Conservation (phyloP, 2,113 vertebrate species). For the Oncorhynchus nerka region DNA sequence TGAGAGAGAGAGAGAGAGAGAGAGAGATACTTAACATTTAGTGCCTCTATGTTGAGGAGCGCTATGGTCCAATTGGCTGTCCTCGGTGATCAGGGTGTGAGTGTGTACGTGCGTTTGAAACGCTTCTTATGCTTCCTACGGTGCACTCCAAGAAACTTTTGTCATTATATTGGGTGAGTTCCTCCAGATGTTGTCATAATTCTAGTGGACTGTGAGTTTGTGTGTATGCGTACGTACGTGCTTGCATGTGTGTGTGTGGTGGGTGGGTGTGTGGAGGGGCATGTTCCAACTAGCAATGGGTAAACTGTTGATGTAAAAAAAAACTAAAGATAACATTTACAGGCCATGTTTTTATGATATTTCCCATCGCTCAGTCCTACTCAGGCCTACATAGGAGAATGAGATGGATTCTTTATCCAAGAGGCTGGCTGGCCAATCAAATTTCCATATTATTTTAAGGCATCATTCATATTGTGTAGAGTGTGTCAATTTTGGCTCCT, state of each 20-base stretch:
- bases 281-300: slow-evolving; percentile 70
- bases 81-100: slow-evolving; percentile 33
- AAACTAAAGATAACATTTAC: slow-evolving; percentile 74
- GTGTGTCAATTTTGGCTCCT: no score
- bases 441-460: no score
- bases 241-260: no score
- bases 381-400: no score
- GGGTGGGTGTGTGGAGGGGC: slow-evolving; percentile 15
- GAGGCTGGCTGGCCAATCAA: no score
- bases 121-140: slow-evolving; percentile 57
- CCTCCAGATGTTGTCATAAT: slow-evolving; percentile 71
- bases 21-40: slow-evolving; percentile 55
- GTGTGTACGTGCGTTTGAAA: slow-evolving; percentile 61
- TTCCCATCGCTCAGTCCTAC: no score
- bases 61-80: slow-evolving; percentile 53
- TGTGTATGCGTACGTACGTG: background rate
- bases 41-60: slow-evolving; percentile 41
- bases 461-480: no score
- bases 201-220: slow-evolving; percentile 20
- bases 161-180: slow-evolving; percentile 67
- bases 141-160: slow-evolving; percentile 68
- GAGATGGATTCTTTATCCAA: no score
- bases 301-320: slow-evolving; percentile 75
- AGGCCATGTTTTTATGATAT: slow-evolving; percentile 35
- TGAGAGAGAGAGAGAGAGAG: background rate